A percentile compares a stretch with the other conserved stretches of the same genome.
Evolutionary conservation across 2,797 vertebrate genomes (phyloP).

Genomic region (Ficedula albicollis): DNA sequence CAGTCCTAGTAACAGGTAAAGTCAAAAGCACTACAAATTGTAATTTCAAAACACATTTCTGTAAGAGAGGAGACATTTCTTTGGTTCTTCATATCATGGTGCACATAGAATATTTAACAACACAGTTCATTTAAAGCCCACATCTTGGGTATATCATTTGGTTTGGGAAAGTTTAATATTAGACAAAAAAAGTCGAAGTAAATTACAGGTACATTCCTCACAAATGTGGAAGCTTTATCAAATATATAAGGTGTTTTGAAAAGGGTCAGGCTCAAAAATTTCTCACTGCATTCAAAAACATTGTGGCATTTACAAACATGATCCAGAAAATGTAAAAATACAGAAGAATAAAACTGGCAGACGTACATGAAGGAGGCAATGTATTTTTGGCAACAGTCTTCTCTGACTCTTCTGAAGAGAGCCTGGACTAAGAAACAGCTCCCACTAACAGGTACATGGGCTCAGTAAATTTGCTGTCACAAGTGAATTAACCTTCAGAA

Average conservation of each 20-base stretch:
- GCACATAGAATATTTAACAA: background rate
- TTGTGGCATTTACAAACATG: background rate
- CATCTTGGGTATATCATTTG: background rate
- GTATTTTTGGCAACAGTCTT: background rate
- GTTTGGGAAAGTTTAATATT: background rate
- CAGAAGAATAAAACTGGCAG: background rate
- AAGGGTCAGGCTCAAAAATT: background rate
- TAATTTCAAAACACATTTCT: background rate
- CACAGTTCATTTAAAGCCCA: background rate
- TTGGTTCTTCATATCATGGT: background rate
- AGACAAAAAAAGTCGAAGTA: background rate
- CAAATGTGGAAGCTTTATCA: background rate
- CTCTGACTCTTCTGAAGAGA: background rate
- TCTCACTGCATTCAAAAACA: background rate
- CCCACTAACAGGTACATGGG: background rate
- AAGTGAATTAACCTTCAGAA: slow-evolving; percentile 30
- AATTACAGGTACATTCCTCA: background rate
- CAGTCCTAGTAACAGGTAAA: background rate
- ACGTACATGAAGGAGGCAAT: background rate
- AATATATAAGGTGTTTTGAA: background rate
- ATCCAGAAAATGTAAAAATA: background rate
- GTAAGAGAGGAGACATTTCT: background rate
- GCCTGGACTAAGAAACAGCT: background rate
- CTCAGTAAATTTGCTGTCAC: background rate
- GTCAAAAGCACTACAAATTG: slow-evolving; percentile 2